Evolutionary conservation across 64 coral and sea anemone species (phyloP).

Genomic region (Platygyra sinensis): DNA sequence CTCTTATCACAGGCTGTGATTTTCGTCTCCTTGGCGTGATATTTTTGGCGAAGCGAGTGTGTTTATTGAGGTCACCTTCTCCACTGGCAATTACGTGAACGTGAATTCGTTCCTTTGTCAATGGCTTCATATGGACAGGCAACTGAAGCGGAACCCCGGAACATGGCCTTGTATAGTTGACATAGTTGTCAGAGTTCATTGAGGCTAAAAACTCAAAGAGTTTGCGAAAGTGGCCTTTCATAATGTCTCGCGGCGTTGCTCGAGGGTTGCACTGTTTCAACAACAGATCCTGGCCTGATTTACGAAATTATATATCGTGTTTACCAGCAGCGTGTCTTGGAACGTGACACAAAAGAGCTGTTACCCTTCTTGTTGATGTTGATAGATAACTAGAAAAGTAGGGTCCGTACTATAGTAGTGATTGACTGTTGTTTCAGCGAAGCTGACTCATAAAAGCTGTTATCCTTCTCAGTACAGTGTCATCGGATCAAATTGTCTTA

Average conservation of each 20-base stretch:
- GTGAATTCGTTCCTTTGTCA: neutral
- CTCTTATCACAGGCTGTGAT: neutral
- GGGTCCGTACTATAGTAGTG: no score
- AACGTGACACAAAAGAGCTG: neutral
- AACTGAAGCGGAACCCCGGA: neutral
- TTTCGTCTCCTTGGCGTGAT: neutral
- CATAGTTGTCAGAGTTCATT: neutral
- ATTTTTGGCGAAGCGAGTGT: neutral
- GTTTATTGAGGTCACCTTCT: neutral
- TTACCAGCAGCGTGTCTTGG: neutral
- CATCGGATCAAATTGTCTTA: no score
- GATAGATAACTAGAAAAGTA: no score
- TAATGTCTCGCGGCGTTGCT: neutral
- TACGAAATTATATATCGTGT: neutral
- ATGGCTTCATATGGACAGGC: neutral
- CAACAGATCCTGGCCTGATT: no score
- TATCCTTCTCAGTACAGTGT: no score
- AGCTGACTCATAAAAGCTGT: no score
- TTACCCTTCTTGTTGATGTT: no score
- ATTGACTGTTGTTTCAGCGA: no score
- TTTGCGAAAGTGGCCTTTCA: constrained; percentile 3
- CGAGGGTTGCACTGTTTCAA: neutral
- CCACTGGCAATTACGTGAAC: neutral
- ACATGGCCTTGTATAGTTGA: no score
- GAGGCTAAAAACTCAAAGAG: neutral